These are phyloP conservation scores for Ranitomeya imitator DNA, from an alignment of 2,113 vertebrate species.

Conservation along the genomic window DNA sequence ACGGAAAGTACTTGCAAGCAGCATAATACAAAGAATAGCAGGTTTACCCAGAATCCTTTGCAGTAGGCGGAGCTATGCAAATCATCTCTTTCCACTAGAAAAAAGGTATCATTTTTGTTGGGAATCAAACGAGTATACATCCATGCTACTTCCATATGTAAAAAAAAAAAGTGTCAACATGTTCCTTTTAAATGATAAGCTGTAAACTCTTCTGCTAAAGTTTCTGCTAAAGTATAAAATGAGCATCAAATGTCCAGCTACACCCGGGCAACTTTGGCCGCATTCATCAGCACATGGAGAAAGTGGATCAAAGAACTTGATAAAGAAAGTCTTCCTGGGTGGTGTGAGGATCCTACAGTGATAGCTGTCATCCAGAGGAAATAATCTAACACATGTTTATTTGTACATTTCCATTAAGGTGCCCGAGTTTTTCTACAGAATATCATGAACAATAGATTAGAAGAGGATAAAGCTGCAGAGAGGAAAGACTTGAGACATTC, in stretches of 20 bases:
- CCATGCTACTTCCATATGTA: no score
- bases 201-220: not conserved
- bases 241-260: not conserved
- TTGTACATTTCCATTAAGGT: slow-evolving; percentile 11
- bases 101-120: no score
- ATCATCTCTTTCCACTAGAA: no score
- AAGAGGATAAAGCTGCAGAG: not conserved
- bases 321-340: not conserved
- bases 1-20: no score
- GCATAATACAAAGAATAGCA: no score
- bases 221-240: not conserved
- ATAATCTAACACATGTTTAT: slow-evolving; percentile 17
- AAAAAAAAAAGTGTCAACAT: not conserved
- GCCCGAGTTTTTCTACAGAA: not conserved
- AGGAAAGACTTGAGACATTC: not conserved
- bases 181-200: not conserved
- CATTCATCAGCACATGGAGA: not conserved
- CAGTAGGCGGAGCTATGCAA: no score
- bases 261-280: not conserved
- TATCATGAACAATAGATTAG: slow-evolving; percentile 22
- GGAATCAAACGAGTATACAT: no score
- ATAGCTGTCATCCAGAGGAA: not conserved
- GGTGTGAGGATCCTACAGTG: not conserved
- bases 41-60: no score
- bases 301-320: not conserved